Conservation (phyloP, 2,113 vertebrate species). For the Gobius niger region DNA sequence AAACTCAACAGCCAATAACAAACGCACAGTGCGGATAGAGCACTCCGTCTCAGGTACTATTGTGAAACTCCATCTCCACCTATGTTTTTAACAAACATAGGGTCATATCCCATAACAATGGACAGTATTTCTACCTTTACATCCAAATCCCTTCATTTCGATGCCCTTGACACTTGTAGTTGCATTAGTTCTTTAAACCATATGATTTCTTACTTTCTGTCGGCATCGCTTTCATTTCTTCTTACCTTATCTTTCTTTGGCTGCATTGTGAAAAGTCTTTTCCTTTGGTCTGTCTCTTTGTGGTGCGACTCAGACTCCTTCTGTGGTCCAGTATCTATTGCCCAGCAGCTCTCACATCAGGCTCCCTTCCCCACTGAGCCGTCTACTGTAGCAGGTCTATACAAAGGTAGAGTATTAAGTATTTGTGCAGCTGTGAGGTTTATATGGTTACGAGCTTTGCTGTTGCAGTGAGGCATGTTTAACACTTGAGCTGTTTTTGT, state of each 20-base stretch:
- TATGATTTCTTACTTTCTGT: constrained; percentile 33
- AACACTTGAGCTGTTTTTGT: neutral
- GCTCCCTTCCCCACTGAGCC: constrained; percentile 84
- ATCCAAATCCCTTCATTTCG: constrained; percentile 29
- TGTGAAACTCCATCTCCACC: constrained; percentile 73
- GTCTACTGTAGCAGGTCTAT: constrained; percentile 89
- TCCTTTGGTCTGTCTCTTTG: constrained; percentile 37
- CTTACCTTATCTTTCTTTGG: constrained; percentile 30
- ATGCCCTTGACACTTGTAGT: constrained; percentile 16
- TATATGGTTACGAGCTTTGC: constrained; percentile 6
- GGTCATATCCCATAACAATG: constrained; percentile 37
- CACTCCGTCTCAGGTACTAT: constrained; percentile 85
- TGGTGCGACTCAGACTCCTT: constrained; percentile 84
- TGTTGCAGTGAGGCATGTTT: neutral
- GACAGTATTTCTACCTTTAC: constrained; percentile 24
- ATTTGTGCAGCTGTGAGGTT: constrained; percentile 31
- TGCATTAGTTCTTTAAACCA: constrained; percentile 9
- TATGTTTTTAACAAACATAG: constrained; percentile 81
- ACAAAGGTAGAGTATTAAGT: constrained; percentile 84
- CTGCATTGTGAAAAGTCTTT: constrained; percentile 54
- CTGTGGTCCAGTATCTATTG: constrained; percentile 84
- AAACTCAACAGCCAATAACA: constrained; percentile 84
- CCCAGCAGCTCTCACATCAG: constrained; percentile 84
- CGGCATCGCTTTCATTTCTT: constrained; percentile 48
- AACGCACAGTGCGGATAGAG: constrained; percentile 84